Evolutionary conservation across 2,113 vertebrate genomes (phyloP).

Genomic region (Uria aalge): DNA sequence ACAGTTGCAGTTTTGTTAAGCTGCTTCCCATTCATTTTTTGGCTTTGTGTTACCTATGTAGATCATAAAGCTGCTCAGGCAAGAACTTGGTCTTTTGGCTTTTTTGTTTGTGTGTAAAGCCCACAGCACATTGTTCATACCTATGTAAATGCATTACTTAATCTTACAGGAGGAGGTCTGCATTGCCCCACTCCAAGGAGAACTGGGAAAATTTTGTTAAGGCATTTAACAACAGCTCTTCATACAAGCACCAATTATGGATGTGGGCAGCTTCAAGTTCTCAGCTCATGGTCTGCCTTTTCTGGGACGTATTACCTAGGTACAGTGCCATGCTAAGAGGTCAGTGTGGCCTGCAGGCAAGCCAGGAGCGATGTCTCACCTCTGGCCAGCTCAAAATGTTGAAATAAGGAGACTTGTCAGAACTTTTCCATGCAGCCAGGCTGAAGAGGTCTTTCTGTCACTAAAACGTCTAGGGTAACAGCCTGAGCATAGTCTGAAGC

Average conservation of each 20-base stretch:
- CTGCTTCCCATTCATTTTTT: background rate
- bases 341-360: background rate
- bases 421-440: background rate
- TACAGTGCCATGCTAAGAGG: background rate
- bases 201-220: background rate
- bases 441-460: background rate
- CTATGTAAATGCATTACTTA: background rate
- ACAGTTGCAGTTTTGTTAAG: background rate
- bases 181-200: background rate
- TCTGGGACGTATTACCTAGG: fast-evolving
- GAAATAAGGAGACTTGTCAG: background rate
- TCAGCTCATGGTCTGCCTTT: background rate
- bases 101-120: background rate
- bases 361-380: background rate
- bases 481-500: fast-evolving
- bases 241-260: background rate
- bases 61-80: background rate
- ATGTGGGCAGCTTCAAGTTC: background rate
- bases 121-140: background rate
- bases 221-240: background rate
- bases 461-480: background rate
- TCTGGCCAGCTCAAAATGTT: background rate
- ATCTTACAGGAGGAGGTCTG: background rate
- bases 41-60: background rate
- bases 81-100: background rate